A percentile compares a stretch with the other conserved stretches of the same genome.
Conservation (phyloP, 2,888 invertebrate species). For the Carpatolechia fugitivella region DNA sequence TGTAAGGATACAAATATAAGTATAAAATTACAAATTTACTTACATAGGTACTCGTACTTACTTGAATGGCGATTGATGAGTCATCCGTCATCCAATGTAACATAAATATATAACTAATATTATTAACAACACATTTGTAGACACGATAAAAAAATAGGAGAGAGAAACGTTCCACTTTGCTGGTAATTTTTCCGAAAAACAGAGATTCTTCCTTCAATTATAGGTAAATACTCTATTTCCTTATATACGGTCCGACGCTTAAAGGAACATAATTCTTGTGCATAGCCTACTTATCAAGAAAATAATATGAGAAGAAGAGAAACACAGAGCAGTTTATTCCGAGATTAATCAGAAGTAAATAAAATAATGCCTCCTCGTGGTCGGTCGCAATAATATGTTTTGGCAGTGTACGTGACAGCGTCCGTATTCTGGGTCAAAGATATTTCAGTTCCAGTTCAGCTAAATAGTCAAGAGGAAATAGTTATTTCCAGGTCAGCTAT, state of each 20-base stretch:
- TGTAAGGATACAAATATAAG: too few species aligned
- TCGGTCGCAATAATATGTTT: conserved; percentile 42
- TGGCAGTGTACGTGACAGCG: conserved; percentile 39
- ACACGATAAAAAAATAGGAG: too few species aligned
- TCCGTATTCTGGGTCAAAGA: conserved; percentile 28
- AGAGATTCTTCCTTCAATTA: not conserved
- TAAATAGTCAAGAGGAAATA: conserved; percentile 24
- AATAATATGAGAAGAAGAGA: conserved; percentile 28
- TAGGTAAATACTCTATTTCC: not conserved
- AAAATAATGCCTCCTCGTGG: conserved; percentile 40
- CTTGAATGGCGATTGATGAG: too few species aligned
- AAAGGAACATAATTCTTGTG: conserved; percentile 10
- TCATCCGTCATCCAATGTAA: too few species aligned
- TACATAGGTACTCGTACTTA: too few species aligned
- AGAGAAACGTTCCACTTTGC: too few species aligned
- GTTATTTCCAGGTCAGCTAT: conserved; percentile 17
- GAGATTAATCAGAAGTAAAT: conserved; percentile 46
- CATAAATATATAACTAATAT: too few species aligned
- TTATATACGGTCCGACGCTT: not conserved
- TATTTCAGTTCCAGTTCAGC: conserved; percentile 13
- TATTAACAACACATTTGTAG: too few species aligned
- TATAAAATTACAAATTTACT: too few species aligned
- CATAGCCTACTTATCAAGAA: conserved; percentile 26
- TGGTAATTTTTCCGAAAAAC: too few species aligned
- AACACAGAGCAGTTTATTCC: conserved; percentile 35